These are phyloP conservation scores for Aspidiotus rigidus DNA, from an alignment of 2,888 invertebrate species.

Conservation along the genomic window DNA sequence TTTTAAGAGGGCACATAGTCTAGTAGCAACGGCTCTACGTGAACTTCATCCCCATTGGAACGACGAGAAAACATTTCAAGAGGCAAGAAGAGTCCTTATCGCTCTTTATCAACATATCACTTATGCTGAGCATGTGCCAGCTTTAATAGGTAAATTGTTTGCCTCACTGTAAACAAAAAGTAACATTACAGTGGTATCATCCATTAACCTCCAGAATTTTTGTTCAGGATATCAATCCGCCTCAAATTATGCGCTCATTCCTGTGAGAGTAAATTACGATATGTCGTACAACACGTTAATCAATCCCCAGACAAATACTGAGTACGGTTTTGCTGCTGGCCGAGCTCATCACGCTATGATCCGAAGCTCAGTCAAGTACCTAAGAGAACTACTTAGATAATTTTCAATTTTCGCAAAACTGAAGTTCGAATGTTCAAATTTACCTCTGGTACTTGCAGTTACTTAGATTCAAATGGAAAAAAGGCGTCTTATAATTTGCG, in stretches of 20 bases:
- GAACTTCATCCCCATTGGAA: constrained; percentile 61
- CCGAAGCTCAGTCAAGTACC: too few species aligned
- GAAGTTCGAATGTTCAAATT: background rate
- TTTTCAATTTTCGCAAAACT: too few species aligned
- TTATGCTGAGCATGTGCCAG: constrained; percentile 69
- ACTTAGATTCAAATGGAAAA: background rate
- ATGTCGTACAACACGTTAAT: too few species aligned
- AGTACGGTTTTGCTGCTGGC: too few species aligned
- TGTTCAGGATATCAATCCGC: too few species aligned
- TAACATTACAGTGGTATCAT: background rate
- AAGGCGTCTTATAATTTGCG: background rate
- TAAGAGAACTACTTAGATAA: too few species aligned
- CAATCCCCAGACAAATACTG: too few species aligned
- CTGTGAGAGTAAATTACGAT: too few species aligned
- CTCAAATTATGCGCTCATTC: too few species aligned
- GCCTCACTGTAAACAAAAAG: background rate
- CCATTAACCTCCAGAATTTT: too few species aligned
- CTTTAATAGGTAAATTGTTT: constrained; percentile 38
- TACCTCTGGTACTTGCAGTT: background rate
- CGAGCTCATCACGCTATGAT: too few species aligned
- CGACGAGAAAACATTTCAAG: constrained; percentile 62
- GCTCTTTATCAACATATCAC: constrained; percentile 68
- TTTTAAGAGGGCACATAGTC: constrained; percentile 69
- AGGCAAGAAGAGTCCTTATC: constrained; percentile 59
- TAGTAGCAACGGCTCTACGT: constrained; percentile 53